phyloP scores from a whole-genome alignment of 2,113 vertebrate genomes.

The Carlito syrichta region DNA sequence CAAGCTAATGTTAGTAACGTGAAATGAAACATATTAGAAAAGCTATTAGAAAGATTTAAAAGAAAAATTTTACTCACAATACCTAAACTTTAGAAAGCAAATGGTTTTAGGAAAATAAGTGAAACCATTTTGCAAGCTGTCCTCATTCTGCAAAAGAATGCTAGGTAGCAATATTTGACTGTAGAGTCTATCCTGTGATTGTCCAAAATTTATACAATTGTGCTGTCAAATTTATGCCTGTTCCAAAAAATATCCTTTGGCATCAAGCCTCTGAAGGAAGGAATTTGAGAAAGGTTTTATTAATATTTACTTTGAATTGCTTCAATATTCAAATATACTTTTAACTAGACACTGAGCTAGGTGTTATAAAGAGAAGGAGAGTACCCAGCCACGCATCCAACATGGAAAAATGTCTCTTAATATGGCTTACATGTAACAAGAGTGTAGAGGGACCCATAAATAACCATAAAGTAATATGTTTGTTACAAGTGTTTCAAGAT shows the following conservation, averaged over 20 bases:
- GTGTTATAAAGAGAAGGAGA: background rate
- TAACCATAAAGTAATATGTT: background rate
- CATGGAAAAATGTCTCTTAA: background rate
- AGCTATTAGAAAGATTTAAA: background rate
- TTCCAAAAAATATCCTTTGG: background rate
- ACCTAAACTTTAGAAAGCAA: background rate
- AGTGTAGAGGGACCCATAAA: background rate
- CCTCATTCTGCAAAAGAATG: background rate
- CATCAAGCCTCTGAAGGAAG: background rate
- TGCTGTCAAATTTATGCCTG: background rate
- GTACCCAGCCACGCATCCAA: accelerated
- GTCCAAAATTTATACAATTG: background rate
- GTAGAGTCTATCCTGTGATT: background rate
- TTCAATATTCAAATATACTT: background rate
- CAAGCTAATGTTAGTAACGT: background rate
- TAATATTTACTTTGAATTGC: background rate
- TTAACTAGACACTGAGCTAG: background rate
- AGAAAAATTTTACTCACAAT: background rate
- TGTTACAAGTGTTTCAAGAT: background rate
- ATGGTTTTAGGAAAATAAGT: background rate
- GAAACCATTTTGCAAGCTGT: background rate
- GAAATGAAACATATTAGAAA: background rate
- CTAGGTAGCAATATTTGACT: background rate
- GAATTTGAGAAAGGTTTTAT: background rate
- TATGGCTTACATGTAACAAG: background rate